Base-by-base conservation (phyloP, 2,888 invertebrate species). In the Agonopterix alstromeriana region DNA sequence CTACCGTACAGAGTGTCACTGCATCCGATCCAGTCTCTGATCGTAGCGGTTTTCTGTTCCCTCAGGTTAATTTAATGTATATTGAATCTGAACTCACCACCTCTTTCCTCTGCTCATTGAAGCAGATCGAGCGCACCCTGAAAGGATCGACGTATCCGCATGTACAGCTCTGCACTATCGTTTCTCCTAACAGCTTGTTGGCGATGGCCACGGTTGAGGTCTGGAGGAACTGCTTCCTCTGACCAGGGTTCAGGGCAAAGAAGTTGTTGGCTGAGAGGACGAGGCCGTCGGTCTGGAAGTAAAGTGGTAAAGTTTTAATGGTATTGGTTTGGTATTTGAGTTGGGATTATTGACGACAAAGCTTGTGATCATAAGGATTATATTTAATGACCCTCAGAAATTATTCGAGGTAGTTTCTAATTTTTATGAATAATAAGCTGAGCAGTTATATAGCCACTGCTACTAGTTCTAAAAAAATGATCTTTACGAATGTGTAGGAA, bases 231-330 rank as follows among this genome's bases (percentile, higher is more conserved):
- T 91, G 90, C 71, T 92, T 92, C 78, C 90, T 91, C 55, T 90
- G 90, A 9, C 82, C 90, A 0, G 89, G 77, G 63, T 91, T 90
- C 48, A 90, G 75, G 1, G 77, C 77, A 47, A 82, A 53, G 88
- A 91, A 93, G 76, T 91, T 92, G 53, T 85, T 83, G 2, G 91
- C 77, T 7, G 92, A 92, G 81, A 94, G 93, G 8, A 93, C 90
- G 10, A 92, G 88, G 12, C 95, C 94, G 46, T 89, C 90, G 38
- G 89, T 82, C 92, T 93, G 78, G 5, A 44, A 48, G 27, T 5
- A 27, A 27, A 5, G 5, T 27, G 27, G 27, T n/a, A n/a, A n/a
- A 27, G 5, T 27, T 27, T 27, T 27, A 27, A 27, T 27, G 5
- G 5, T 27, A 27, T 27, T 27, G 27, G 5, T 5, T 27, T 27